phyloP scores from a whole-genome alignment of 2,797 vertebrate species.

The Falco berigora region DNA sequence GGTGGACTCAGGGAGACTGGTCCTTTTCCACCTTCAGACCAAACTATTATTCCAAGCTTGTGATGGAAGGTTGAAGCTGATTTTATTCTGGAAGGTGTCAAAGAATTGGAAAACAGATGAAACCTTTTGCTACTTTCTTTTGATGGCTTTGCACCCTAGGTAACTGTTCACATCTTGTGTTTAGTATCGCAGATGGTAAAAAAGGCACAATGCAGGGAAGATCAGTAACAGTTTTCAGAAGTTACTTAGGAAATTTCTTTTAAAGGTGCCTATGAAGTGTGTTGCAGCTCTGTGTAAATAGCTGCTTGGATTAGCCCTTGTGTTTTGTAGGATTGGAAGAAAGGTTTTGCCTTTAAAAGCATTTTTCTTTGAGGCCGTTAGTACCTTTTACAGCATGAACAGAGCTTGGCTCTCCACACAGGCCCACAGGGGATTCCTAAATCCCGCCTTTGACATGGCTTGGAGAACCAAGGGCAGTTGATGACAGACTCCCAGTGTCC shows the following conservation, averaged over 20 bases:
- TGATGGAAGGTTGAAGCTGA: rapidly evolving
- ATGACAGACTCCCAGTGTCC: background rate
- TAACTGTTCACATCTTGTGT: background rate
- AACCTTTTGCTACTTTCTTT: background rate
- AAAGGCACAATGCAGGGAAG: background rate
- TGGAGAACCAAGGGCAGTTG: background rate
- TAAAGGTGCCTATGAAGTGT: no score
- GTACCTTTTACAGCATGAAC: no score
- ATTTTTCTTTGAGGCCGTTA: background rate
- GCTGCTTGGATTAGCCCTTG: background rate
- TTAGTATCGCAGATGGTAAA: background rate
- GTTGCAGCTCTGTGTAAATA: background rate
- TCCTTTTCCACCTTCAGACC: background rate
- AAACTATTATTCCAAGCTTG: background rate
- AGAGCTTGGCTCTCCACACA: background rate
- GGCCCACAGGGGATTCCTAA: background rate
- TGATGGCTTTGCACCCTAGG: background rate
- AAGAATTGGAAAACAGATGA: background rate
- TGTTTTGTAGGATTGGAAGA: background rate
- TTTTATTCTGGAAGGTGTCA: background rate
- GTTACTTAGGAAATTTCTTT: background rate
- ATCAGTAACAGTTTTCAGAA: background rate
- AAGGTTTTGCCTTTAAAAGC: background rate
- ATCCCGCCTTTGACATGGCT: background rate
- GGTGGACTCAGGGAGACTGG: rapidly evolving